Evolutionary conservation across 2,888 invertebrate species (phyloP).

Genomic region (Omphaloscelis lunosa): DNA sequence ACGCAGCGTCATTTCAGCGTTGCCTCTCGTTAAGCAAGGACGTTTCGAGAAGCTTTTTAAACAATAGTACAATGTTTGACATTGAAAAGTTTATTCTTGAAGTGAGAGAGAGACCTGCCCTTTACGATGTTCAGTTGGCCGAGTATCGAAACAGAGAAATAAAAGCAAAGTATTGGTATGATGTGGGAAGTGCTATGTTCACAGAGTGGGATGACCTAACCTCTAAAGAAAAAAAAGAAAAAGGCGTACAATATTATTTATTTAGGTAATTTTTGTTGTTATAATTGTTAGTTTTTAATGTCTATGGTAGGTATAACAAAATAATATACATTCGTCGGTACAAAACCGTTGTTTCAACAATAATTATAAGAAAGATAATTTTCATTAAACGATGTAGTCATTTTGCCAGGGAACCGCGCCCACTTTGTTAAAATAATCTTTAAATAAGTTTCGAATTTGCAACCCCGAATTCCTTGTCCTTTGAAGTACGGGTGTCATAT

Average conservation of each 20-base stretch:
- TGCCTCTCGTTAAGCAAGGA: conserved; percentile 43
- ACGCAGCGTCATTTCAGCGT: conserved; percentile 47
- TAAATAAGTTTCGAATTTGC: conserved; percentile 52
- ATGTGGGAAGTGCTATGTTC: conserved; percentile 27
- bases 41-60: conserved; percentile 46
- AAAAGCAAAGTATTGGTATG: conserved; percentile 46
- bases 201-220: no score
- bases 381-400: conserved; percentile 53
- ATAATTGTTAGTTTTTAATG: no score
- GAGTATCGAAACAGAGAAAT: conserved; percentile 54
- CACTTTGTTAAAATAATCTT: conserved; percentile 54
- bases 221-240: no score
- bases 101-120: conserved; percentile 59
- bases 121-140: conserved; percentile 54
- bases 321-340: conserved; percentile 30
- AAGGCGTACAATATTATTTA: no score
- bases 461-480: conserved; percentile 49
- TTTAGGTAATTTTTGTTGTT: no score
- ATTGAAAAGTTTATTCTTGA: conserved; percentile 60
- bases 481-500: conserved; percentile 49
- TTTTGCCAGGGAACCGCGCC: conserved; percentile 51
- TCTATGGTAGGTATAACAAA: no score
- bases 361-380: conserved; percentile 52
- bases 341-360: conserved; percentile 48
- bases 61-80: conserved; percentile 55